Percentiles rank a stretch among this genome's conserved stretches.
These are phyloP conservation scores for Dryomyza anilis DNA, from an alignment of 2,888 invertebrate genomes.

Conservation along the genomic window DNA sequence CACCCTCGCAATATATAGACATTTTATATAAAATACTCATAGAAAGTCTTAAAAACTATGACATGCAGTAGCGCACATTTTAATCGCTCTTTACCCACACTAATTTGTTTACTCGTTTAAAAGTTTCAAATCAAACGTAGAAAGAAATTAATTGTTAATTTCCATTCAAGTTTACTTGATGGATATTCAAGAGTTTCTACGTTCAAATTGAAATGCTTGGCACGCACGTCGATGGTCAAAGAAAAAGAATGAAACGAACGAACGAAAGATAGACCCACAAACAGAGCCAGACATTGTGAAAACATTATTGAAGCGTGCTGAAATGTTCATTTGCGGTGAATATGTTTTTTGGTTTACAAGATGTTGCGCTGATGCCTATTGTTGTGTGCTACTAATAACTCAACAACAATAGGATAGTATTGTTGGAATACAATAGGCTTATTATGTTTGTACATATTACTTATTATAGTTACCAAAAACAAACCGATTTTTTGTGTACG, in stretches of 20 bases:
- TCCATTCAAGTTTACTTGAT: slow-evolving; percentile 2
- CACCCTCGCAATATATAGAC: no score
- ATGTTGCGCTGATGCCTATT: no score
- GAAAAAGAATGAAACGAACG: slow-evolving; percentile 11
- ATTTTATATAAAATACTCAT: no score
- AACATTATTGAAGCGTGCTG: slow-evolving; percentile 10
- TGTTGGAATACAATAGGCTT: no score
- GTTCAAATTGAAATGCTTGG: slow-evolving; percentile 27
- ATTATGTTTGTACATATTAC: no score
- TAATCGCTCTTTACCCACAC: no score
- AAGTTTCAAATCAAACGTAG: slow-evolving; percentile 4
- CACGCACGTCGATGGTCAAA: slow-evolving; percentile 15
- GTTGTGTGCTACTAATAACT: no score
- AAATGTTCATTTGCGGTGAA: neutral
- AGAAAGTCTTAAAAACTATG: neutral
- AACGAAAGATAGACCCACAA: neutral
- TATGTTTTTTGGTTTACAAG: slow-evolving; percentile 7
- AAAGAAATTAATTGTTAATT: slow-evolving; percentile 19
- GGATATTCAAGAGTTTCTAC: slow-evolving; percentile 10
- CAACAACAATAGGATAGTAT: no score
- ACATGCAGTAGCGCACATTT: neutral
- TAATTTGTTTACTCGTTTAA: no score
- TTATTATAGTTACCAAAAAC: no score
- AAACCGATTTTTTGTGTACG: no score
- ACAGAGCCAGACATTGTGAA: neutral